Percentiles rank a stretch among this genome's conserved stretches.
These are phyloP conservation scores for Halocaridina rubra DNA, from an alignment of 2,888 invertebrate species.

Conservation along the genomic window DNA sequence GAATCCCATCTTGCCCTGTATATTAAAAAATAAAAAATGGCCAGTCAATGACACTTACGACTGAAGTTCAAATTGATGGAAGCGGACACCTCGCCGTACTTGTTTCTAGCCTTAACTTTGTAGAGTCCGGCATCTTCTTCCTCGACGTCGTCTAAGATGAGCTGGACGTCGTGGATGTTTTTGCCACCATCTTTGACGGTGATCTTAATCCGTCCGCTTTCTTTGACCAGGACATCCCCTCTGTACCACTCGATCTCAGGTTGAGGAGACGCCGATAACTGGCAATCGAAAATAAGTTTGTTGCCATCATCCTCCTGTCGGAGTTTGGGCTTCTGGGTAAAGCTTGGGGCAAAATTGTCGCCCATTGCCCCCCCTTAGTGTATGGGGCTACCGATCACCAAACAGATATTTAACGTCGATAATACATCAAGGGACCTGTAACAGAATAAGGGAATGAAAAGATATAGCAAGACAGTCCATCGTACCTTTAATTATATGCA, in stretches of 20 bases:
- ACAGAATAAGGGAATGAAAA: not conserved
- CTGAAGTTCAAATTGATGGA: constrained; percentile 97
- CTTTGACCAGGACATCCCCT: constrained; percentile 64
- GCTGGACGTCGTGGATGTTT: constrained; percentile 90
- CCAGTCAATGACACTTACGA: constrained; percentile 91
- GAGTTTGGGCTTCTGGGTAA: constrained; percentile 96
- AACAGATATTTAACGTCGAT: constrained; percentile 36
- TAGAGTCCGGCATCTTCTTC: constrained; percentile 96
- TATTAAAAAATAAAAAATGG: no score
- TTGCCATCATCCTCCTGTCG: constrained; percentile 97
- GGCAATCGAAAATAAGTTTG: constrained; percentile 93
- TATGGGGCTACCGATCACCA: constrained; percentile 43
- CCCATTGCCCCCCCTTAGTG: constrained; percentile 75
- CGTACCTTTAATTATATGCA: no score
- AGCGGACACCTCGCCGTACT: constrained; percentile 96
- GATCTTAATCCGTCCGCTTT: constrained; percentile 63
- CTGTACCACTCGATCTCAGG: constrained; percentile 80
- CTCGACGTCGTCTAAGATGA: constrained; percentile 95
- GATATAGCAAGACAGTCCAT: no score
- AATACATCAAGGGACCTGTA: constrained; percentile 54
- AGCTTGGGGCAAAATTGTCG: constrained; percentile 97
- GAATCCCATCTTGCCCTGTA: no score
- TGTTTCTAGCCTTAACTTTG: constrained; percentile 96
- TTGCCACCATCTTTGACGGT: constrained; percentile 69
- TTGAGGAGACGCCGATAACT: constrained; percentile 86